Percentiles rank a stretch among this genome's conserved stretches.
Conservation (phyloP, 1,140 invertebrate genomes). For the Solenopsis fugax region DNA sequence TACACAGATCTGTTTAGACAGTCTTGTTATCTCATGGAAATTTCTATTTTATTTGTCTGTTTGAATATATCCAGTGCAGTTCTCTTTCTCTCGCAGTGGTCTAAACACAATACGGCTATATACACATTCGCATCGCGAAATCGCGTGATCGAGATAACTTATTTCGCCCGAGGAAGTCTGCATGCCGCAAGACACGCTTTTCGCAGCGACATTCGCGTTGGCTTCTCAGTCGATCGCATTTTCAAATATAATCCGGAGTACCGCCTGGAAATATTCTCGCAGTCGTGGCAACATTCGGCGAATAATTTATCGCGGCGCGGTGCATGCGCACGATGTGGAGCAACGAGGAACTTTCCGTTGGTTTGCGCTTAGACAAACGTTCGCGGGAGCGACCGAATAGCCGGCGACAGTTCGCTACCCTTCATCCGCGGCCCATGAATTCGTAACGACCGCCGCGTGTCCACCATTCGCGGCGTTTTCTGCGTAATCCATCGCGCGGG, state of each 20-base stretch:
- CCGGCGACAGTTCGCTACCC: constrained; percentile 57
- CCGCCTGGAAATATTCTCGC: constrained; percentile 35
- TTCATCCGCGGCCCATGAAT: constrained; percentile 60
- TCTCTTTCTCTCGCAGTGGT: neutral
- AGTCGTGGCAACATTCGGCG: constrained; percentile 43
- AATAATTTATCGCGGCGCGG: constrained; percentile 40
- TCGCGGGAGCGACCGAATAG: neutral
- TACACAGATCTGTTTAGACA: neutral
- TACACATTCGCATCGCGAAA: constrained; percentile 36
- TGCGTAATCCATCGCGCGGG: constrained; percentile 57
- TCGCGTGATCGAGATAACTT: constrained; percentile 61
- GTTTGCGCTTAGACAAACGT: constrained; percentile 16
- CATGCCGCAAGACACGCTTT: neutral
- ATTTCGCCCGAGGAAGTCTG: constrained; percentile 3
- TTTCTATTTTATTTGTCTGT: constrained; percentile 7
- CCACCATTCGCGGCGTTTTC: constrained; percentile 11
- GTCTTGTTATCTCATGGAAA: neutral
- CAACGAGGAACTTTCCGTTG: constrained; percentile 38
- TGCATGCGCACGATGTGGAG: constrained; percentile 13
- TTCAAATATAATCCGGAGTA: constrained; percentile 36
- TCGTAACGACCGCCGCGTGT: constrained; percentile 61
- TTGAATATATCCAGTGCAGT: neutral
- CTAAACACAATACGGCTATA: constrained; percentile 9
- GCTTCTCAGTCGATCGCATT: constrained; percentile 51
- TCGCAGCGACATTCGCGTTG: constrained; percentile 34